Conservation (phyloP, 2,113 vertebrate genomes). For the Channa maculata region DNA sequence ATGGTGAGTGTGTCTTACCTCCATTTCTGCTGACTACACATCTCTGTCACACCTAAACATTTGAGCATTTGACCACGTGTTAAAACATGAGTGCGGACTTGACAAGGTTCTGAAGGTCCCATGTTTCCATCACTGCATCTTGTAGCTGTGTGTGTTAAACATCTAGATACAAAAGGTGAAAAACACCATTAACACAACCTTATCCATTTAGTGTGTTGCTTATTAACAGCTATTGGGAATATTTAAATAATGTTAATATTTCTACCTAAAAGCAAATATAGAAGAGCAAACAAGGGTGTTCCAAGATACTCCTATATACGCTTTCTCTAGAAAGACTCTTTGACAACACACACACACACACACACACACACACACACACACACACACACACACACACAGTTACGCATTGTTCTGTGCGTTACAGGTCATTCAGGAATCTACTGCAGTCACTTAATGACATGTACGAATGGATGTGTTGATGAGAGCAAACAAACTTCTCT, state of each 20-base stretch:
- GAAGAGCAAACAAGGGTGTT: constrained; percentile 58
- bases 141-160: background rate
- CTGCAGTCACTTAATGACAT: constrained; percentile 38
- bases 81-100: background rate
- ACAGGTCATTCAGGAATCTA: constrained; percentile 60
- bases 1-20: constrained; percentile 39
- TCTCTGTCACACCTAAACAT: background rate
- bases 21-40: constrained; percentile 6
- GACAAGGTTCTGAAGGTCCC: background rate
- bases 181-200: background rate
- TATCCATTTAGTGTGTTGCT: background rate
- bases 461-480: constrained; percentile 37
- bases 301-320: background rate
- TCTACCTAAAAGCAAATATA: constrained; percentile 39
- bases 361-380: constrained; percentile 25
- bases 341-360: constrained; percentile 7
- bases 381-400: constrained; percentile 27
- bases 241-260: constrained; percentile 41
- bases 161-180: background rate
- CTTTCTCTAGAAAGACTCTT: background rate
- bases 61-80: constrained; percentile 9
- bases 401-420: constrained; percentile 32
- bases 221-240: background rate
- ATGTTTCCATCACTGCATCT: background rate
- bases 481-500: constrained; percentile 41